Conservation (phyloP, 2,797 vertebrate genomes). For the Pelobates cultripes region DNA sequence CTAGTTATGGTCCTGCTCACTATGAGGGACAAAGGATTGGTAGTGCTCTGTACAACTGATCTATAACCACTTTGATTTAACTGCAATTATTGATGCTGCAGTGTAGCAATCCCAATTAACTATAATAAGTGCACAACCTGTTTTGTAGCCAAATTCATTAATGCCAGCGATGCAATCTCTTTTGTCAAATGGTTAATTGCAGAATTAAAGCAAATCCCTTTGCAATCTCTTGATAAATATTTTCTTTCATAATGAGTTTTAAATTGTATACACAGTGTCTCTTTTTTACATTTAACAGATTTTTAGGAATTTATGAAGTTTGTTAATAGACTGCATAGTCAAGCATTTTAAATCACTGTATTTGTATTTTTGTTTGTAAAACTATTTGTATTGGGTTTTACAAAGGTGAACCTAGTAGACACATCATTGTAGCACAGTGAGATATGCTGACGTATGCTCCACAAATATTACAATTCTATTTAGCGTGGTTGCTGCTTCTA, state of each 20-base stretch:
- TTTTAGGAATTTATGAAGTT: neutral
- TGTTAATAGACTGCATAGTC: neutral
- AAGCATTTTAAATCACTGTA: neutral
- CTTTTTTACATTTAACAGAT: neutral
- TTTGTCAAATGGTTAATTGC: neutral
- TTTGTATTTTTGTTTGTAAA: neutral
- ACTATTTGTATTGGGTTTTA: too few species aligned
- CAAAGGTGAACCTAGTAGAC: too few species aligned
- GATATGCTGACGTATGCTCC: too few species aligned
- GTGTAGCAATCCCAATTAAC: neutral
- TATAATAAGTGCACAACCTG: neutral
- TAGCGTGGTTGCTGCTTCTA: too few species aligned
- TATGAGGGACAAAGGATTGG: too few species aligned
- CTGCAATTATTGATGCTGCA: neutral
- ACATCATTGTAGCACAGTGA: too few species aligned
- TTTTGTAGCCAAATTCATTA: neutral
- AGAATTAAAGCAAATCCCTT: neutral
- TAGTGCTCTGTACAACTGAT: too few species aligned
- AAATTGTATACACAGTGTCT: slow-evolving; percentile 3
- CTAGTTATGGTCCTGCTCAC: too few species aligned
- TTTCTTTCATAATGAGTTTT: neutral
- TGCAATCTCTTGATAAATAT: neutral
- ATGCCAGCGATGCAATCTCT: neutral
- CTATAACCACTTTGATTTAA: too few species aligned
- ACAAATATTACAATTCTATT: too few species aligned